Evolutionary conservation across 1,140 invertebrate species (phyloP).

Genomic region (Charaxes varanes): DNA sequence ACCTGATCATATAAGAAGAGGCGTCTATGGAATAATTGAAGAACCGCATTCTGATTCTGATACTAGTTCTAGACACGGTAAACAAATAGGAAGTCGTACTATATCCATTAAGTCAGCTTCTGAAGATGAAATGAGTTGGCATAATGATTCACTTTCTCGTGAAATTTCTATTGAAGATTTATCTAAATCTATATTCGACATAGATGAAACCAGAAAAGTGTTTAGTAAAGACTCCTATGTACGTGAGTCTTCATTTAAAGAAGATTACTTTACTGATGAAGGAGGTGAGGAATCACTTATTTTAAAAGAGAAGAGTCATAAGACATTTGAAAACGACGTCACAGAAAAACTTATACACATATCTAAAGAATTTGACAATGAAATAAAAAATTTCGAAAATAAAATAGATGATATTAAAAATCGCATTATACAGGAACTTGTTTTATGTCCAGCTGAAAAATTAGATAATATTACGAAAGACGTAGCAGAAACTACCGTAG

Average conservation of each 20-base stretch:
- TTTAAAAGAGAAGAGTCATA: constrained; percentile 58
- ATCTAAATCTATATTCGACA: constrained; percentile 65
- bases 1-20: constrained; percentile 70
- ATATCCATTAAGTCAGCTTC: constrained; percentile 79
- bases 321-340: constrained; percentile 73
- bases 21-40: constrained; percentile 71
- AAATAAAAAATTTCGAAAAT: constrained; percentile 42
- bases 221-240: constrained; percentile 70
- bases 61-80: constrained; percentile 45
- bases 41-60: constrained; percentile 73
- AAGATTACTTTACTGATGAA: constrained; percentile 58
- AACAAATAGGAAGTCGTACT: constrained; percentile 67
- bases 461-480: constrained; percentile 52
- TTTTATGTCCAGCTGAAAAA: constrained; percentile 43
- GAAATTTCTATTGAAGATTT: constrained; percentile 76
- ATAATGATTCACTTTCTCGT: constrained; percentile 72
- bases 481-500: constrained; percentile 50
- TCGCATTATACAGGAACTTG: constrained; percentile 57
- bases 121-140: constrained; percentile 77
- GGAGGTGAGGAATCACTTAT: constrained; percentile 61
- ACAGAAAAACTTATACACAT: constrained; percentile 72
- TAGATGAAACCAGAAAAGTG: constrained; percentile 63
- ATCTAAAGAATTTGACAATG: constrained; percentile 56
- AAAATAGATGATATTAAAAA: constrained; percentile 56
- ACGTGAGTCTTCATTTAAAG: constrained; percentile 65